A percentile compares a stretch with the other conserved stretches of the same genome.
phyloP scores from a whole-genome alignment of 2,797 vertebrate genomes.

The Typhlichthys subterraneus region DNA sequence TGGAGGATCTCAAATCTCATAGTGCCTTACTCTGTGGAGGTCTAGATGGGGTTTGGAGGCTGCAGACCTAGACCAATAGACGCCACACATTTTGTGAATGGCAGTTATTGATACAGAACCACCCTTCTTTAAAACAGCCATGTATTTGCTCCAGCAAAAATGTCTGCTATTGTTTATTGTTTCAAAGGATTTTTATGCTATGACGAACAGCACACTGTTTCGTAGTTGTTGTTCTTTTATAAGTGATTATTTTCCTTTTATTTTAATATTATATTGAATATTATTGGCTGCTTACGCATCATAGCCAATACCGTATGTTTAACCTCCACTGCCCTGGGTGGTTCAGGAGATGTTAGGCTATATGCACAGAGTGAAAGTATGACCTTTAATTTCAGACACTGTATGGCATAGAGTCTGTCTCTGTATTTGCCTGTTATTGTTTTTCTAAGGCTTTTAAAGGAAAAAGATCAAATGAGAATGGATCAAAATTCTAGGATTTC shows the following conservation, averaged over 20 bases:
- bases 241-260: conserved; percentile 61
- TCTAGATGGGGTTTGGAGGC: conserved; percentile 10
- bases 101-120: conserved; percentile 72
- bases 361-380: no score
- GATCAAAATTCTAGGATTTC: conserved; percentile 45
- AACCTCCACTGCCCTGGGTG: background rate
- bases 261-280: conserved; percentile 21
- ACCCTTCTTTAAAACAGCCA: conserved; percentile 47
- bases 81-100: conserved; percentile 28
- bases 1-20: no score
- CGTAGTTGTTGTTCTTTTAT: conserved; percentile 16
- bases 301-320: conserved; percentile 10
- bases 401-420: conserved; percentile 24
- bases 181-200: conserved; percentile 67
- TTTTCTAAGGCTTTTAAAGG: conserved; percentile 60
- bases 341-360: background rate
- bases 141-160: conserved; percentile 68
- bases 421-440: conserved; percentile 42
- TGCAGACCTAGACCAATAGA: background rate
- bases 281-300: conserved; percentile 15
- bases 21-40: background rate
- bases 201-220: conserved; percentile 35
- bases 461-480: conserved; percentile 39
- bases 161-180: conserved; percentile 77
- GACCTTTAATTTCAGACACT: no score